Evolutionary conservation across 2,113 vertebrate species (phyloP).

Genomic region (Charadrius vociferus): DNA sequence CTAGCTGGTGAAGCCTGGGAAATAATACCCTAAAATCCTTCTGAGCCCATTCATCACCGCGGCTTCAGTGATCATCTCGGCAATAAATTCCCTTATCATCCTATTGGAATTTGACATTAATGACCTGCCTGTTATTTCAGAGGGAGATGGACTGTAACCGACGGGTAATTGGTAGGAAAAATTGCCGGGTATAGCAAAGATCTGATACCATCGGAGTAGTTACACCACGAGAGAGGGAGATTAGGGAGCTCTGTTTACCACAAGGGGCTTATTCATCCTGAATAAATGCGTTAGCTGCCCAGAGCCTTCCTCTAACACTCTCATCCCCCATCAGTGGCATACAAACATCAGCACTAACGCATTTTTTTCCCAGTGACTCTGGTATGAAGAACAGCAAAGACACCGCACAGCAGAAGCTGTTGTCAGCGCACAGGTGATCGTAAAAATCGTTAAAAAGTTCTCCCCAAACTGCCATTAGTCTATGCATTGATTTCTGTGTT

Average conservation of each 20-base stretch:
- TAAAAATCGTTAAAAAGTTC: not conserved
- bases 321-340: not conserved
- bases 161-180: constrained; percentile 48
- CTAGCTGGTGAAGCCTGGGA: not conserved
- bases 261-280: constrained; percentile 24
- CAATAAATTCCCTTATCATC: constrained; percentile 34
- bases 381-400: not conserved
- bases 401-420: not conserved
- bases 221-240: not conserved
- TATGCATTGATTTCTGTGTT: not conserved
- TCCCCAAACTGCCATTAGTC: not conserved
- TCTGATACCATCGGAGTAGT: not conserved
- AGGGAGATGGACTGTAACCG: constrained; percentile 2
- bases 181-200: not conserved
- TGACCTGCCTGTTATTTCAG: constrained; percentile 51
- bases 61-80: constrained; percentile 28
- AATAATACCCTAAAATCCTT: constrained; percentile 1
- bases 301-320: not conserved
- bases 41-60: not conserved
- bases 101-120: constrained; percentile 16
- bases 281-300: not conserved
- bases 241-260: constrained; percentile 15
- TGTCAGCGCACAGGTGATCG: not conserved
- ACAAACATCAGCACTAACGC: not conserved
- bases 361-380: not conserved